Evolutionary conservation across 2,113 vertebrate genomes (phyloP).

Genomic region (Sporophila hypoxantha): DNA sequence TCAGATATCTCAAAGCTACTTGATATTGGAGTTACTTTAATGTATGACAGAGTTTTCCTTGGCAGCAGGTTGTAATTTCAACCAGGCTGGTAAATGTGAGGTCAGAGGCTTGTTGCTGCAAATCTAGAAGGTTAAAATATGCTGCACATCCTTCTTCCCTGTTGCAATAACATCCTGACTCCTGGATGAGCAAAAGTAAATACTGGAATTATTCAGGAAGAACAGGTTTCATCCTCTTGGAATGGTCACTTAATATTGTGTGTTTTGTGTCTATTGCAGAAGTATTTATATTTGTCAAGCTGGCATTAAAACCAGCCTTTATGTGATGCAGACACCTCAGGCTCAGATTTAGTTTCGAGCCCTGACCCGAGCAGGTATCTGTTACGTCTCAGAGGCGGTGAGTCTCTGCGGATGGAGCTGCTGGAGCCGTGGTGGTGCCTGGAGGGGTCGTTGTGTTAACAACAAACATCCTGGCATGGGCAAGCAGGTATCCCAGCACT

Average conservation of each 20-base stretch:
- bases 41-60: conserved; percentile 60
- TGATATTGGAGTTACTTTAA: conserved; percentile 44
- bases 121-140: conserved; percentile 48
- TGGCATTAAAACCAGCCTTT: background rate
- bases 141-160: background rate
- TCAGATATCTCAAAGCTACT: conserved; percentile 43
- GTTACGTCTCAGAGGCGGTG: background rate
- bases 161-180: background rate
- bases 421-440: background rate
- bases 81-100: conserved; percentile 44
- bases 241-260: conserved; percentile 18
- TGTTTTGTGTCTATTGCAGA: conserved; percentile 29
- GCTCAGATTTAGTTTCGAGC: conserved; percentile 20
- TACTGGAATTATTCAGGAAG: background rate
- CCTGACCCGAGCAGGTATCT: background rate
- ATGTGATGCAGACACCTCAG: background rate
- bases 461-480: background rate
- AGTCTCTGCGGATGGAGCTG: background rate
- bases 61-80: conserved; percentile 69
- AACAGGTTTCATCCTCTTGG: background rate
- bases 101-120: conserved; percentile 43
- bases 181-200: conserved; percentile 9
- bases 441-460: background rate
- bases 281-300: background rate
- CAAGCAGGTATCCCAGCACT: background rate